Conservation (phyloP, 2,888 invertebrate species). For the Spodoptera exigua region DNA sequence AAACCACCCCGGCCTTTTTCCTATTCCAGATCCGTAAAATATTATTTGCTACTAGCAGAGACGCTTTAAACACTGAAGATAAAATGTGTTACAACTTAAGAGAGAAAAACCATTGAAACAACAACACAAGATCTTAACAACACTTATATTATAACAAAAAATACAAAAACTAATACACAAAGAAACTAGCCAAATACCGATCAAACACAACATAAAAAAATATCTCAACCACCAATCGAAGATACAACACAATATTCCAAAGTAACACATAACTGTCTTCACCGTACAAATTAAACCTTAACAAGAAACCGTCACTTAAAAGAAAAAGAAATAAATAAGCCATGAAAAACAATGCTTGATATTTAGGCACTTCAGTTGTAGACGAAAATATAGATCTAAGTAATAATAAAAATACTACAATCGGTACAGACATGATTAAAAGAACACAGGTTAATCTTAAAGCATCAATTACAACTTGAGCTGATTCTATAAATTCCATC, state of each 20-base stretch:
- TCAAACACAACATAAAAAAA: conserved; percentile 51
- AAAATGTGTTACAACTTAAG: too few relatives aligned
- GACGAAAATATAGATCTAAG: conserved; percentile 30
- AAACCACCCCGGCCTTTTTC: too few relatives aligned
- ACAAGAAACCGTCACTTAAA: conserved; percentile 45
- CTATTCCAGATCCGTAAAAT: too few relatives aligned
- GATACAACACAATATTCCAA: conserved; percentile 35
- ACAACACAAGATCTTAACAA: neutral
- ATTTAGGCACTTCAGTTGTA: conserved; percentile 33
- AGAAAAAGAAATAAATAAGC: conserved; percentile 48
- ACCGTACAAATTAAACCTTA: conserved; percentile 49
- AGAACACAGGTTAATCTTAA: conserved; percentile 52
- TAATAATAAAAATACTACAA: conserved; percentile 39
- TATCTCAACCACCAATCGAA: conserved; percentile 45
- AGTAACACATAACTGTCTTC: conserved; percentile 3
- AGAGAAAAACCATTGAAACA: conserved; percentile 8
- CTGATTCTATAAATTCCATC: conserved; percentile 4
- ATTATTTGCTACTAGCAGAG: too few relatives aligned
- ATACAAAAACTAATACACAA: conserved; percentile 18
- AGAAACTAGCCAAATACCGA: conserved; percentile 31
- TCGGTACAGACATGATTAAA: conserved; percentile 52
- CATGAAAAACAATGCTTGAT: conserved; percentile 44
- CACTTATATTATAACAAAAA: neutral
- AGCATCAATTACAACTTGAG: conserved; percentile 8
- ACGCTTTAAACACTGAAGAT: too few relatives aligned